Conservation (phyloP, 2,797 vertebrate genomes). For the Leucoraja ocellata region DNA sequence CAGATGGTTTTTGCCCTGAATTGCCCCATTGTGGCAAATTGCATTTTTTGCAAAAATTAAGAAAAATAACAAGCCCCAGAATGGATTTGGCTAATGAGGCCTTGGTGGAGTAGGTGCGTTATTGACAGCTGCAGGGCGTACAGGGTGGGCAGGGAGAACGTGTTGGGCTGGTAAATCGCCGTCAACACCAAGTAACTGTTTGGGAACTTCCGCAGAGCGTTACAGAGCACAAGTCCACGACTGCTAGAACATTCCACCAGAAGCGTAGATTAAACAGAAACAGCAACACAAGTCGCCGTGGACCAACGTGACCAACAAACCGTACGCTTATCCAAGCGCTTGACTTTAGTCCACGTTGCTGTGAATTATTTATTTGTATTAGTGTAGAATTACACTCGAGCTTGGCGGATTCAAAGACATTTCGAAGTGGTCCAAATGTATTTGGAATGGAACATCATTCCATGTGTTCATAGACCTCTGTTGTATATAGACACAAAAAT, state of each 20-base stretch:
- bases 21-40: neutral
- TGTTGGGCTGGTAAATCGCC: neutral
- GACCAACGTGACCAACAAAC: neutral
- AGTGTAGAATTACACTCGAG: neutral
- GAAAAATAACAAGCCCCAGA: neutral
- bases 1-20: slow-evolving; percentile 10
- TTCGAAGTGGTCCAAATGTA: neutral
- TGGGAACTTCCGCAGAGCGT: neutral
- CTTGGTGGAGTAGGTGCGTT: neutral
- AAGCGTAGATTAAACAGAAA: neutral
- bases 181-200: slow-evolving; percentile 17
- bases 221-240: neutral
- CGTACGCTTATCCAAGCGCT: neutral
- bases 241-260: neutral
- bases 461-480: too few relatives aligned
- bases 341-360: neutral
- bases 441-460: neutral
- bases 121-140: neutral
- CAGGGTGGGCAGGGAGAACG: neutral
- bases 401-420: neutral
- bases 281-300: neutral
- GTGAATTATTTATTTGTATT: neutral
- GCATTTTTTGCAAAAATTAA: neutral
- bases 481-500: too few relatives aligned
- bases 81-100: slow-evolving; percentile 1